A percentile compares a stretch with the other conserved stretches of the same genome.
Conservation (phyloP, 2,888 invertebrate species). For the Pycnomerus fuliginosus region DNA sequence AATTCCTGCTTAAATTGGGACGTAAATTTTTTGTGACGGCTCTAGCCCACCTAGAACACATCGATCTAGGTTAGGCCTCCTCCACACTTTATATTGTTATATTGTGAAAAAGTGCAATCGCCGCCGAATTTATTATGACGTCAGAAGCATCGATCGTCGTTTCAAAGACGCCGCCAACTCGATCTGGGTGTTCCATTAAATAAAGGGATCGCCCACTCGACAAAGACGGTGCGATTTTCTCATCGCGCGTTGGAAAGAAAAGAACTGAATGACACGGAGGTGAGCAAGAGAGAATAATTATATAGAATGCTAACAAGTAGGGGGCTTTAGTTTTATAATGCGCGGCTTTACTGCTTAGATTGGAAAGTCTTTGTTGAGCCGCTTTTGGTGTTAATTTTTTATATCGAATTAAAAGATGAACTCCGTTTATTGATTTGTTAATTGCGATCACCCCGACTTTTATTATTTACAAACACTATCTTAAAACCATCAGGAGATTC, state of each 20-base stretch:
- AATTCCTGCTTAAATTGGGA: slow-evolving; percentile 35
- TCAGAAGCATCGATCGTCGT: slow-evolving; percentile 46
- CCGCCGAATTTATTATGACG: slow-evolving; percentile 20
- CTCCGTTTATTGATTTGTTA: slow-evolving; percentile 24
- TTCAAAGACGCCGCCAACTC: slow-evolving; percentile 52
- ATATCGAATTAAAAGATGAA: slow-evolving; percentile 10
- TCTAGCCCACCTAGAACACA: slow-evolving; percentile 27
- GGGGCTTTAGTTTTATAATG: slow-evolving; percentile 42
- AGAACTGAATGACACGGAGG: slow-evolving; percentile 5
- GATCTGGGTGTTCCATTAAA: slow-evolving; percentile 53
- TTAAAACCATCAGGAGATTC: slow-evolving; percentile 6
- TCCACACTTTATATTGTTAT: no score
- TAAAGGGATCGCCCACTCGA: slow-evolving; percentile 47
- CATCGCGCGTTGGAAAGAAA: slow-evolving; percentile 20
- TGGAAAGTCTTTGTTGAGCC: slow-evolving; percentile 25
- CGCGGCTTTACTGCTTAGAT: slow-evolving; percentile 28
- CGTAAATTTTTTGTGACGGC: slow-evolving; percentile 26
- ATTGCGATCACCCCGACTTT: slow-evolving; percentile 11
- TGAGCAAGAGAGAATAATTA: slow-evolving; percentile 41
- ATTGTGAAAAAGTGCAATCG: neutral
- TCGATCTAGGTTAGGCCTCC: no score
- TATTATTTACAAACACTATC: slow-evolving; percentile 3
- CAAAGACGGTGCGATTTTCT: slow-evolving; percentile 21
- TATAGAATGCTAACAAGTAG: slow-evolving; percentile 47
- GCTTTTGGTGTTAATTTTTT: slow-evolving; percentile 18